Evolutionary conservation across 2,888 invertebrate species (phyloP).

Genomic region (Amorpha juglandis): DNA sequence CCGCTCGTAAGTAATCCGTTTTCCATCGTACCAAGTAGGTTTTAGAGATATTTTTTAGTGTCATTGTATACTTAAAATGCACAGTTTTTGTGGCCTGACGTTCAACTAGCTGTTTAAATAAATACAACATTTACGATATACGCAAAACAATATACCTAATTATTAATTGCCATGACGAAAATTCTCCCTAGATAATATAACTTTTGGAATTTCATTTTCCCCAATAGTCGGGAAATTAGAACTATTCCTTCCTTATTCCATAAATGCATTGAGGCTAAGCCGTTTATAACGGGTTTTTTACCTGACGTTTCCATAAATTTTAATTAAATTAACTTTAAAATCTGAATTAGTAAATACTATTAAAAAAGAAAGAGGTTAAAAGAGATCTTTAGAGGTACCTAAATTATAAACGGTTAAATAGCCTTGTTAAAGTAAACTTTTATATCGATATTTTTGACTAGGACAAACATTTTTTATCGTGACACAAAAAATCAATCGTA

Average conservation of each 20-base stretch:
- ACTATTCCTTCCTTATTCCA: background rate
- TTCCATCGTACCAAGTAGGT: slow-evolving; percentile 21
- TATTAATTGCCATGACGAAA: background rate
- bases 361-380: too few species aligned
- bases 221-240: background rate
- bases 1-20: slow-evolving; percentile 2
- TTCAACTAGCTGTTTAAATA: background rate
- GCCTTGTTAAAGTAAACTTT: background rate
- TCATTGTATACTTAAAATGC: slow-evolving; percentile 9
- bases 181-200: background rate
- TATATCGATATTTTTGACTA: too few species aligned
- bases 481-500: too few species aligned
- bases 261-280: background rate
- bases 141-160: background rate
- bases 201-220: slow-evolving; percentile 13
- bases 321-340: background rate
- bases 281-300: background rate
- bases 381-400: background rate
- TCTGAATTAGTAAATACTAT: background rate
- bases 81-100: slow-evolving; percentile 20
- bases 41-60: slow-evolving; percentile 25
- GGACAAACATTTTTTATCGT: too few species aligned
- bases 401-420: slow-evolving; percentile 2
- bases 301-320: background rate
- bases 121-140: background rate